Evolutionary conservation across 2,797 vertebrate genomes (phyloP), one percentile per base, ranked within the genome.

Genomic region (Todus mexicanus): DNA sequence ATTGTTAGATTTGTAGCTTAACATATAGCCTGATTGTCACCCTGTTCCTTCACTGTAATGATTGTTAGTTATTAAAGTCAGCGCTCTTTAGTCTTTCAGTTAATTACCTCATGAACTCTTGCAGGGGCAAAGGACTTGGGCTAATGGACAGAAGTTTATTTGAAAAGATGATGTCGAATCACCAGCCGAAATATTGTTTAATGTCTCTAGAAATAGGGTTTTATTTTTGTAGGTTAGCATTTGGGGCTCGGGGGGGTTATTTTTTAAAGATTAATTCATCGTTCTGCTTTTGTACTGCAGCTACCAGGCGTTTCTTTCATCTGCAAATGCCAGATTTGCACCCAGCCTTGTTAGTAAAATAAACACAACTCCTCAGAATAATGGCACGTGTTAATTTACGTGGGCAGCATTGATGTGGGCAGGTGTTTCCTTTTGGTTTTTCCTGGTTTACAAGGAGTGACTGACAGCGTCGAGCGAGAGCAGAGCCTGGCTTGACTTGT

Each of bases 141-240:
- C 54, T 94, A 83, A 92, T 65, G 79, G 59, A 48, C 64, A 71
- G 54, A 68, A 68, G 61, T 64, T 92, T 94, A 72, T 95, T 91
- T 90, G 8, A 65, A 73, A 70, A 81, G 60, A 43, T 59, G 42
- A 54, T 69, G 37, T 29, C 61, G 66, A 85, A 89, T 86, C 25
- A 53, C 72, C 59, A 89, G 94, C 94, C 79, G 95, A 93, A 89
- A 88, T 72, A 80, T 75, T 71, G 76, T 65, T 90, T 76, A 90
- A 95, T 94, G 94, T 90, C 64, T 93, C 61, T 45, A 38, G 91
- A 92, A 92, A 80, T 12, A 7, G 16, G 48, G 2, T 12, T 81
- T 96, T 94, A 72, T 94, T 87, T 97, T 90, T 93, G 22, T 94
- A 69, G 37, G 40, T 56, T 29, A 77, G 63, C 78, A 68, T 80